phyloP scores from a whole-genome alignment of 2,888 invertebrate genomes.

The Acanthococcus lagerstroemiae region DNA sequence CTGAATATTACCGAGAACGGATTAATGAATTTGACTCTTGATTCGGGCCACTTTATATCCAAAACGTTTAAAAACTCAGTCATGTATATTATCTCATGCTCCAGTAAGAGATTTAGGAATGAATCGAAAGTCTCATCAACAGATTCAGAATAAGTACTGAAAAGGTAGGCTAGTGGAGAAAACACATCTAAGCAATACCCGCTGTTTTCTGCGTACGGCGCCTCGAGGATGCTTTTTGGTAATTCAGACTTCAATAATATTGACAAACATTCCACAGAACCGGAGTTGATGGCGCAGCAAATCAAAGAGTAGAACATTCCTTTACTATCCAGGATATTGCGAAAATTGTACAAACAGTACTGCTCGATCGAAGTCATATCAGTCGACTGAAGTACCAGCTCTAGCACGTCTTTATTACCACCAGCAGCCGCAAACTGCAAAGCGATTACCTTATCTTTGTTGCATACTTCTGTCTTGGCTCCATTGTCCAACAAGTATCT shows the following conservation, averaged over 20 bases:
- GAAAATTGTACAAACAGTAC: not conserved
- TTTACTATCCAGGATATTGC: not conserved
- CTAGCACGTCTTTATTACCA: not conserved
- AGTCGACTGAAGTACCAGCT: not conserved
- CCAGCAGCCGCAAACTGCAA: conserved; percentile 13
- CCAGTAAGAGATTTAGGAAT: not conserved
- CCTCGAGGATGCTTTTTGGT: not conserved
- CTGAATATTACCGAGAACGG: conserved; percentile 4
- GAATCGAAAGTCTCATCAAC: not conserved
- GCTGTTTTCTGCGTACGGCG: conserved; percentile 12
- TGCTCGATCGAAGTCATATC: not conserved
- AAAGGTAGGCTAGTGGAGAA: conserved; percentile 12
- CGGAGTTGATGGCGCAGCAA: conserved; percentile 11
- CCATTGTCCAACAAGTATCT: not conserved
- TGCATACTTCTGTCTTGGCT: not conserved
- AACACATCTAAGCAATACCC: not conserved
- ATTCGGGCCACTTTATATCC: not conserved
- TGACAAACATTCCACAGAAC: not conserved
- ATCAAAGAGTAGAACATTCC: not conserved
- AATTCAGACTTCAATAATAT: not conserved
- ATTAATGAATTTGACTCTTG: not conserved
- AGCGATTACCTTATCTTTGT: not conserved
- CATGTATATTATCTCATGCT: not conserved
- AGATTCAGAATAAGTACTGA: not conserved
- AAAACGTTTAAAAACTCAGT: not conserved